Percentiles rank a stretch among this genome's conserved stretches.
Evolutionary conservation across 2,797 vertebrate genomes (phyloP).

Genomic region (Hyperoplus lanceolatus): DNA sequence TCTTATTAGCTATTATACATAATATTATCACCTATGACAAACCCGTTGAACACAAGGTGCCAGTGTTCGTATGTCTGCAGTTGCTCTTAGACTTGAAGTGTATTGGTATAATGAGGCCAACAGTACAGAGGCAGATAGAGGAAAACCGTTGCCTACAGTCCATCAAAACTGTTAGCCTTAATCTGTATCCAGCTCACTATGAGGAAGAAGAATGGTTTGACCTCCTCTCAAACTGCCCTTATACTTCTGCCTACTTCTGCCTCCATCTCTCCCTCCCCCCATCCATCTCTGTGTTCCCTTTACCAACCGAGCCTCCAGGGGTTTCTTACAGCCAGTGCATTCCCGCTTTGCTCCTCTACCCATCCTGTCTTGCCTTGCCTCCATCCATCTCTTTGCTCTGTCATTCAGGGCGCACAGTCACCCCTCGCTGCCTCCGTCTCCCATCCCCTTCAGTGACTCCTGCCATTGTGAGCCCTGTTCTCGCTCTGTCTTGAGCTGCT

Average conservation of each 20-base stretch:
- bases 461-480: constrained; percentile 80
- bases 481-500: constrained; percentile 79
- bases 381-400: constrained; percentile 61
- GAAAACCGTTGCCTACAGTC: constrained; percentile 41
- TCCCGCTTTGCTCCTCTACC: constrained; percentile 56
- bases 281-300: constrained; percentile 58
- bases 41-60: not conserved
- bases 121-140: constrained; percentile 21
- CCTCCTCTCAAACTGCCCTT: constrained; percentile 63
- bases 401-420: constrained; percentile 68
- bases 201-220: constrained; percentile 61
- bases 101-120: constrained; percentile 41
- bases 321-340: constrained; percentile 62
- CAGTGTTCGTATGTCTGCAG: constrained; percentile 1
- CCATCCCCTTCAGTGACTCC: constrained; percentile 74
- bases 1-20: not conserved
- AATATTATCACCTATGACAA: constrained; percentile 15
- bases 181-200: constrained; percentile 49
- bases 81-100: constrained; percentile 30
- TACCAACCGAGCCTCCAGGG: constrained; percentile 71
- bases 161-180: constrained; percentile 48
- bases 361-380: constrained; percentile 61
- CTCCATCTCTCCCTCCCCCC: constrained; percentile 56
- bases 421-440: constrained; percentile 52
- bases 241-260: constrained; percentile 40